A percentile compares a stretch with the other conserved stretches of the same genome.
phyloP scores from a whole-genome alignment of 2,797 vertebrate genomes.

The Eremophila alpestris region DNA sequence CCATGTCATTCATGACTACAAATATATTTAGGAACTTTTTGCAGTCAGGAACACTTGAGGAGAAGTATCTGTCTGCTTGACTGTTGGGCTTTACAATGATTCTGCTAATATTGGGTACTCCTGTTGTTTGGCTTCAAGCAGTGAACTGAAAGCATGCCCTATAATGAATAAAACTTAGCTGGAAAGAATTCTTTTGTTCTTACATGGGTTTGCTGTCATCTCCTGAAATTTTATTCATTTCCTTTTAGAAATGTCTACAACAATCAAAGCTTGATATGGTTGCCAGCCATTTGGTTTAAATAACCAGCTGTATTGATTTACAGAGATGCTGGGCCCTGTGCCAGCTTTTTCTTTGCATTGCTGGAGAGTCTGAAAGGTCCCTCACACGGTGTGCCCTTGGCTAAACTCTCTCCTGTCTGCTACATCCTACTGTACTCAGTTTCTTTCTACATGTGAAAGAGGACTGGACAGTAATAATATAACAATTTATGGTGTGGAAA shows the following conservation, averaged over 20 bases:
- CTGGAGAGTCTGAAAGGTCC: background rate
- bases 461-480: background rate
- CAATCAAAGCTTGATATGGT: constrained; percentile 4
- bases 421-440: background rate
- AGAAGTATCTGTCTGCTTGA: background rate
- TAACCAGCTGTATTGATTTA: constrained; percentile 50
- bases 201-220: constrained; percentile 30
- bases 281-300: constrained; percentile 55
- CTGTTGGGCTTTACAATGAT: background rate
- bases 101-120: background rate
- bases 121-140: constrained; percentile 19
- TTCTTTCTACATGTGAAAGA: background rate
- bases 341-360: background rate
- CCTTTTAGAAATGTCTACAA: constrained; percentile 55
- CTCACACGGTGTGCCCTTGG: background rate
- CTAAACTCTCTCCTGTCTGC: constrained; percentile 11
- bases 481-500: constrained; percentile 47
- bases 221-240: constrained; percentile 48
- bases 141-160: constrained; percentile 35
- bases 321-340: background rate
- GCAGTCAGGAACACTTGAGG: background rate
- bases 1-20: background rate
- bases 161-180: constrained; percentile 11
- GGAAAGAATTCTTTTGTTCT: constrained; percentile 53
- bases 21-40: constrained; percentile 11